Evolutionary conservation across 2,888 invertebrate species (phyloP).

Genomic region (Sycophila texana): DNA sequence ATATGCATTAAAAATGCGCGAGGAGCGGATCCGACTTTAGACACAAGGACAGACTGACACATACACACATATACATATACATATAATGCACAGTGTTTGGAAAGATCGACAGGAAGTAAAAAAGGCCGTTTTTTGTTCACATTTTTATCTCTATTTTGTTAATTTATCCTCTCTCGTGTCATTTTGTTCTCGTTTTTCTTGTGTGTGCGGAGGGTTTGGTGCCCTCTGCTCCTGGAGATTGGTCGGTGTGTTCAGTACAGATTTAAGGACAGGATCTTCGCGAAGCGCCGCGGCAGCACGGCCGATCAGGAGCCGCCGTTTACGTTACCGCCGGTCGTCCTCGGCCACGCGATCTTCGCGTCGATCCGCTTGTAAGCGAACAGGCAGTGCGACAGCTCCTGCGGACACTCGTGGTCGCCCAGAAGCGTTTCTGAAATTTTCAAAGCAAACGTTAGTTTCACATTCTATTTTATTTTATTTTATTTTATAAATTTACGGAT

Average conservation of each 20-base stretch:
- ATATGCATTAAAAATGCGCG: conserved; percentile 33
- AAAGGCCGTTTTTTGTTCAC: conserved; percentile 32
- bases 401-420: conserved; percentile 92
- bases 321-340: conserved; percentile 67
- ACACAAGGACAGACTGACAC: background rate
- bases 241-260: conserved; percentile 36
- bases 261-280: conserved; percentile 50
- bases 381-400: conserved; percentile 92
- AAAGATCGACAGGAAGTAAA: conserved; percentile 33
- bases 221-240: too few relatives aligned
- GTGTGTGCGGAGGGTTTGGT: too few relatives aligned
- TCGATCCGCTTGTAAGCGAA: conserved; percentile 96
- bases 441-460: too few relatives aligned
- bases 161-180: background rate
- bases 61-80: background rate
- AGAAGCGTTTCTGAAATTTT: conserved; percentile 87
- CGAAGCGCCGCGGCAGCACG: conserved; percentile 30
- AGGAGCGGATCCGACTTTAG: too few relatives aligned
- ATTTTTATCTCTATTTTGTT: conserved; percentile 17
- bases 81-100: conserved; percentile 7
- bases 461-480: too few relatives aligned
- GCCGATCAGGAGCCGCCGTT: conserved; percentile 45
- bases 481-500: too few relatives aligned
- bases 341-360: conserved; percentile 98
- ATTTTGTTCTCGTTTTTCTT: background rate